Base-by-base conservation (phyloP, 2,113 vertebrate species). In the Myrmecobius fasciatus region DNA sequence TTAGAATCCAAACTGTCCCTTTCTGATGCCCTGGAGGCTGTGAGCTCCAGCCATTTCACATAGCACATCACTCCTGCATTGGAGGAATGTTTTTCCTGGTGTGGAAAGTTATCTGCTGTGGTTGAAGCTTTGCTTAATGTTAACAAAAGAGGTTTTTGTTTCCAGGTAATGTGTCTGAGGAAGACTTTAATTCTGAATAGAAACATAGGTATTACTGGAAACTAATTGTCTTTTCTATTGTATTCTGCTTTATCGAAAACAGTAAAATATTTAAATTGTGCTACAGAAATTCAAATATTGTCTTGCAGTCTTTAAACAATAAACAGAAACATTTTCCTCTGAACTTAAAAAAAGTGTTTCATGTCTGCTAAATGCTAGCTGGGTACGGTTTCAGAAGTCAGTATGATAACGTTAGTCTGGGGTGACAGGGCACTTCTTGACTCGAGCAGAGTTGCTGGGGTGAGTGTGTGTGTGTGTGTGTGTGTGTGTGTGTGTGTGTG, bases 71-170 rank as follows among this genome's bases (percentile, higher is more conserved):
- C 97, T 97, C 95, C 97, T 97, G 92, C 95, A 92, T 94, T 93
- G 96, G 96, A 95, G 95, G 94, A 96, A 95, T 91, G 94, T 90
- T 97, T 96, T 95, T 97, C 83, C 89, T 96, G 97, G 97, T 95
- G 94, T 54, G 90, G 97, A 95, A 95, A 96, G 91, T 97, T 97
- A 96, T 95, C 97, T 43, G 67, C 92, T 98, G 91, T 95, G 94
- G 91, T 95, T 94, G 95, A 96, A 97, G 97, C 96, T 98, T 97
- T 96, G 97, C 97, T 97, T 96, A 97, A 95, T 97, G 96, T 98
- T 98, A 97, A 97, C 88, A 97, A 97, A 97, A 97, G 67, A 97
- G 95, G 95, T 96, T 97, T 97, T 96, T 97, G 96, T 97, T 98
- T 97, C 96, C 98, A 97, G 96, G 96, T 97, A 95, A 96, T 92